Base-by-base conservation (phyloP, 2,888 invertebrate genomes). In the Cheilosia grossa region DNA sequence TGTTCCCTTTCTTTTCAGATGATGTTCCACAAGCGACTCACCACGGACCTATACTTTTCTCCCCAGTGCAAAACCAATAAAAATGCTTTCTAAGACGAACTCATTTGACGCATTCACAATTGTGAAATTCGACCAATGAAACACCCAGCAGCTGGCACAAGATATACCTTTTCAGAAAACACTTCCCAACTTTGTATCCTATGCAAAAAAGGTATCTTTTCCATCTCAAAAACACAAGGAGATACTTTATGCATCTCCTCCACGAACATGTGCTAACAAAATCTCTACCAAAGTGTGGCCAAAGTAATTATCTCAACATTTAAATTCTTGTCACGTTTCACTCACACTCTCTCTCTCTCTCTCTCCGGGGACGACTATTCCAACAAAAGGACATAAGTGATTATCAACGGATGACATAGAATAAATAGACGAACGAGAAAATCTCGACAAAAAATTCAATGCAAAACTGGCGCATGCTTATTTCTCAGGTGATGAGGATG, bases 301-400 rank as follows among this genome's bases (percentile, higher is more conserved):
- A 73, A 75, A 53, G 77, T 88, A 87, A 89, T 90, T 89, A 90
- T 89, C 90, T 88, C 87, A 74, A 89, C 87, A 89, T 87, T 87
- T 87, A 81, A 87, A 86, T 89, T 78, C 87, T 53, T 30, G 88
- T 88, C 90, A 90, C 90, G 90, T 90, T 78, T 83, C 30, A 51
- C 69, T 61, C 63, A 59, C 54, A 53, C 44, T 27, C 47, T 53
- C 19, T 53, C 44, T 27, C 47, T 53, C 19, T 53, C 44, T 10
- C 10, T 5, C 5, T 5, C 27, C 37, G 9, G 24, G 13, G 27
- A 24, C 37, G 17, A 58, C n/a, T 10, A 13, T 49, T 49, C 24
- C 24, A 70, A 58, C 70, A 79, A 67, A 82, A 82, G 79, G 82
- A 83, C 69, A 79, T 67, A 69, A 44, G 63, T 69, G 73, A 79